Evolutionary conservation across 1,140 invertebrate species (phyloP).

Genomic region (Diabrotica undecimpunctata): DNA sequence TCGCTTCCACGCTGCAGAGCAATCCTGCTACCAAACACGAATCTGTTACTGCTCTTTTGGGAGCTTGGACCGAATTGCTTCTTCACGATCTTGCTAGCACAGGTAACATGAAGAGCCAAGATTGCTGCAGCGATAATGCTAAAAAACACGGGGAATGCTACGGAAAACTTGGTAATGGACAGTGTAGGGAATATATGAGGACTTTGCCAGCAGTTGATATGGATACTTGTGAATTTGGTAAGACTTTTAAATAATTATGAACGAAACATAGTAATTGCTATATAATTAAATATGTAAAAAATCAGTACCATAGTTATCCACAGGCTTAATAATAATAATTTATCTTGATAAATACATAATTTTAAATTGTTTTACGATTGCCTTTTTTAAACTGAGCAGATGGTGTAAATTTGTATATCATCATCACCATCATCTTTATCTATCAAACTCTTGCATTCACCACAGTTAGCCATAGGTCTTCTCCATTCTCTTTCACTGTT

Average conservation of each 20-base stretch:
- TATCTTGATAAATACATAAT: too few species aligned
- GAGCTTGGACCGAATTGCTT: slow-evolving; percentile 77
- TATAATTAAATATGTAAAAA: too few species aligned
- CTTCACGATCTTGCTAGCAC: slow-evolving; percentile 74
- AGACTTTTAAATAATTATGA: slow-evolving; percentile 11
- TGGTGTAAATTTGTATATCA: too few species aligned
- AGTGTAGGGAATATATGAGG: slow-evolving; percentile 71
- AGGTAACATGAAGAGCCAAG: slow-evolving; percentile 48
- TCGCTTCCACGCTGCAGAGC: slow-evolving; percentile 49
- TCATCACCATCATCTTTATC: too few species aligned
- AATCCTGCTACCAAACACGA: slow-evolving; percentile 54
- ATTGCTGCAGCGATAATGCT: slow-evolving; percentile 41
- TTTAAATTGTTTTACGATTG: too few species aligned
- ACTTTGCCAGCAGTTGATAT: slow-evolving; percentile 65
- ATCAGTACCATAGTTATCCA: too few species aligned
- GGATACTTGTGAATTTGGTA: slow-evolving; percentile 63
- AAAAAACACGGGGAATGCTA: slow-evolving; percentile 55
- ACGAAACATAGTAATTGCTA: too few species aligned
- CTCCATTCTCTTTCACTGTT: too few species aligned
- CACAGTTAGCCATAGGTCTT: too few species aligned
- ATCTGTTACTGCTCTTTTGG: slow-evolving; percentile 72
- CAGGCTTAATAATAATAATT: too few species aligned
- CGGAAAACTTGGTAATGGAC: slow-evolving; percentile 46
- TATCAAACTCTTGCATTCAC: too few species aligned
- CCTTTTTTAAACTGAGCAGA: too few species aligned